Conservation (phyloP, 2,113 vertebrate genomes). For the Telmatochromis sp. region DNA sequence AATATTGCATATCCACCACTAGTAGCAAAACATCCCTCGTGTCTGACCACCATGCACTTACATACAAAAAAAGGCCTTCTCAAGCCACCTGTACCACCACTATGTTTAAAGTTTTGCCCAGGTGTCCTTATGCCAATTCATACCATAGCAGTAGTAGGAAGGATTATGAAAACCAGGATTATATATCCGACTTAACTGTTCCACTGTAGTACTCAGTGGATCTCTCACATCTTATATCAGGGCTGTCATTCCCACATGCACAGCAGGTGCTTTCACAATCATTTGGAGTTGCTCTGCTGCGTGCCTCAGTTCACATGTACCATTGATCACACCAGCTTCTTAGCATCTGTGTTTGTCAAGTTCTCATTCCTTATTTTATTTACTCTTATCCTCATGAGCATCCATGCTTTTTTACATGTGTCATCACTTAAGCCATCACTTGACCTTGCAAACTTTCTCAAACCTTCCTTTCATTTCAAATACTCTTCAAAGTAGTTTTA, state of each 20-base stretch:
- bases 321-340: neutral
- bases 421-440: neutral
- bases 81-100: neutral
- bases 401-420: neutral
- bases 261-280: neutral
- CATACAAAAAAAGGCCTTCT: neutral
- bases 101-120: neutral
- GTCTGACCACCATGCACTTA: neutral
- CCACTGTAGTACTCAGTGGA: neutral
- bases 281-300: neutral
- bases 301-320: neutral
- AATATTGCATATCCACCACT: neutral
- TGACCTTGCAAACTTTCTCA: neutral
- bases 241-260: neutral
- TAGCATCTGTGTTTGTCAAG: neutral
- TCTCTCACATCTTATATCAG: neutral
- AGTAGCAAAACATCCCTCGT: neutral
- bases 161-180: neutral
- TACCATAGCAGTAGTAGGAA: neutral
- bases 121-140: neutral
- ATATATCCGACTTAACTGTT: neutral
- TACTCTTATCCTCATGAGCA: neutral
- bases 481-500: neutral
- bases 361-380: neutral
- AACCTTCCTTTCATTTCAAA: neutral